Conservation (phyloP, 2,888 invertebrate genomes). For the Sthenelais limicola region DNA sequence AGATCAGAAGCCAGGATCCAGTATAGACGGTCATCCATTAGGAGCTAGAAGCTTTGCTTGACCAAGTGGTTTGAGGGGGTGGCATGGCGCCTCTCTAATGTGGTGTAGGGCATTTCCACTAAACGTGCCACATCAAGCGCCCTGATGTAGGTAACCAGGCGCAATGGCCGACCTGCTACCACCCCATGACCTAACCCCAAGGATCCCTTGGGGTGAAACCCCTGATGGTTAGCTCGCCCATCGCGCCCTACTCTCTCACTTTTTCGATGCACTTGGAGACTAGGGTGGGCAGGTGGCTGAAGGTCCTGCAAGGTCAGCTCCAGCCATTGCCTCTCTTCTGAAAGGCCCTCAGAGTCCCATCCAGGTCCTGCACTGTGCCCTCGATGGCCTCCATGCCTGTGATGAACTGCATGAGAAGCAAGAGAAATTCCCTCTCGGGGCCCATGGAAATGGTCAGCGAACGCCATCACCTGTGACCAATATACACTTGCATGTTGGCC, state of each 20-base stretch:
- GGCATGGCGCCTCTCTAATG: no score
- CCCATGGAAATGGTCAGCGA: neutral
- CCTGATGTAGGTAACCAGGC: constrained; percentile 9
- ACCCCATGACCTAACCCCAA: neutral
- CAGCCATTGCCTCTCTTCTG: constrained; percentile 1
- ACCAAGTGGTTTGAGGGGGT: no score
- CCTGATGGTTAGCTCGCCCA: constrained; percentile 7
- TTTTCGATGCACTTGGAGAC: constrained; percentile 1
- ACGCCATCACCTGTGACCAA: constrained; percentile 7
- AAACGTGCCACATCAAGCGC: constrained; percentile 31
- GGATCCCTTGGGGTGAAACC: constrained; percentile 4
- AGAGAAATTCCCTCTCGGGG: constrained; percentile 14
- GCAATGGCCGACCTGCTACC: constrained; percentile 1
- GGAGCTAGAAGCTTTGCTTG: no score
- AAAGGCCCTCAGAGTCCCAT: constrained; percentile 18
- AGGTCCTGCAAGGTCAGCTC: constrained; percentile 22
- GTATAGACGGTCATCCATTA: no score
- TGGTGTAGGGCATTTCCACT: neutral
- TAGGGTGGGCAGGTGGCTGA: constrained; percentile 30
- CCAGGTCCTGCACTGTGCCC: neutral
- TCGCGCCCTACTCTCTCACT: neutral
- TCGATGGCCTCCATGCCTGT: constrained; percentile 15
- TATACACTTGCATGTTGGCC: neutral
- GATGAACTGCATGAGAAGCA: constrained; percentile 36
- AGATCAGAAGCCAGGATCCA: no score